Conservation (phyloP, 1,140 invertebrate genomes). For the Pteromalus puparum region DNA sequence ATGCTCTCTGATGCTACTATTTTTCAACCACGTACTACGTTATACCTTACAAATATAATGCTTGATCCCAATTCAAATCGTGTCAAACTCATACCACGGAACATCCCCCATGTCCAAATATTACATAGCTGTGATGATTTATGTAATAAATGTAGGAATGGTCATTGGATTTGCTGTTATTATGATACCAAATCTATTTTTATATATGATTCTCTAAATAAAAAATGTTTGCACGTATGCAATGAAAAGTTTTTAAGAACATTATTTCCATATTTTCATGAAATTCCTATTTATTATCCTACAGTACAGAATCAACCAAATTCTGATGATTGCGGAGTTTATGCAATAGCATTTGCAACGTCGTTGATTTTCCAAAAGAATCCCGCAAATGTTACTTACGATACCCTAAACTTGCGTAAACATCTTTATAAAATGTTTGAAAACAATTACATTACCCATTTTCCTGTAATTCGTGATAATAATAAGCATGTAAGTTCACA, state of each 20-base stretch:
- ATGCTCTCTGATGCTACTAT: not conserved
- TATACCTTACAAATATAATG: not conserved
- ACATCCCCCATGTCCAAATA: not conserved
- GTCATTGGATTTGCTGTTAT: no score
- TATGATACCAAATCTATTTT: no score
- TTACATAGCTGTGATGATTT: no score
- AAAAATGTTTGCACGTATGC: no score
- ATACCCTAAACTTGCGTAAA: not conserved
- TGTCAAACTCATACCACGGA: not conserved
- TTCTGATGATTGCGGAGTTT: not conserved
- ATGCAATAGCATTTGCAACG: not conserved
- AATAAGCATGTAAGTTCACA: not conserved
- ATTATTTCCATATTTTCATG: not conserved
- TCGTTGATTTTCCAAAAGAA: not conserved
- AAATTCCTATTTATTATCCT: not conserved
- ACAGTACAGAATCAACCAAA: not conserved
- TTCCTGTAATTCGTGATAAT: not conserved
- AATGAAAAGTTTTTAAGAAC: no score
- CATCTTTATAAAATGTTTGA: not conserved
- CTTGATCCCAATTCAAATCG: not conserved
- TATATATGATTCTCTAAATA: no score
- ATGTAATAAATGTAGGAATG: no score
- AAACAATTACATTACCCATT: not conserved
- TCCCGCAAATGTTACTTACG: not conserved
- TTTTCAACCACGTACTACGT: not conserved